A percentile compares a stretch with the other conserved stretches of the same genome.
phyloP scores from a whole-genome alignment of 1,140 invertebrate species.

The Pantala flavescens region DNA sequence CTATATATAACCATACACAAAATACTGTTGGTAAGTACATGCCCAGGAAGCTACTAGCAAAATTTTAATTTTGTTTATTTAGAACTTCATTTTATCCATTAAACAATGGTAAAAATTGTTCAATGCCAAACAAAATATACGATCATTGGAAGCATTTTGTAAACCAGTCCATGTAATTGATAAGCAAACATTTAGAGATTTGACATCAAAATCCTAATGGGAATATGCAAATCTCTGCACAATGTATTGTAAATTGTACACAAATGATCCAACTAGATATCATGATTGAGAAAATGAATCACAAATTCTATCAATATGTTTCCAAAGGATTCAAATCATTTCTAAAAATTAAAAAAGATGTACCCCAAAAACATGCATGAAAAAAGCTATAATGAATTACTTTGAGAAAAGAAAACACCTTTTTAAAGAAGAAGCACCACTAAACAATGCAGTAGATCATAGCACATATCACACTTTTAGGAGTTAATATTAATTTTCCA shows the following conservation, averaged over 20 bases:
- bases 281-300: not conserved
- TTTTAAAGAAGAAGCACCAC: not conserved
- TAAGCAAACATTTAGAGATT: not conserved
- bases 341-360: not conserved
- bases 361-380: not conserved
- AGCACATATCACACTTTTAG: not conserved
- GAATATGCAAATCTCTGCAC: not conserved
- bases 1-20: not conserved
- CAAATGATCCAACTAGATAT: conserved; percentile 2
- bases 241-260: not conserved
- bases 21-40: conserved; percentile 7
- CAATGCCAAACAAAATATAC: not conserved
- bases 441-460: conserved; percentile 7
- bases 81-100: not conserved
- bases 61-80: not conserved
- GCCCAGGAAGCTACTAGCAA: not conserved
- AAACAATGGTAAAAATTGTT: not conserved
- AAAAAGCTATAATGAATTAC: not conserved
- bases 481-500: conserved; percentile 8
- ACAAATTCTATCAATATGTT: not conserved
- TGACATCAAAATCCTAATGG: not conserved
- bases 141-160: not conserved
- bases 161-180: not conserved
- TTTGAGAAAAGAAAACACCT: conserved; percentile 10
- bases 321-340: not conserved